Percentiles rank a stretch among this genome's conserved stretches.
These are phyloP conservation scores for Aphidoletes aphidimyza DNA, from an alignment of 2,888 invertebrate genomes.

Conservation along the genomic window DNA sequence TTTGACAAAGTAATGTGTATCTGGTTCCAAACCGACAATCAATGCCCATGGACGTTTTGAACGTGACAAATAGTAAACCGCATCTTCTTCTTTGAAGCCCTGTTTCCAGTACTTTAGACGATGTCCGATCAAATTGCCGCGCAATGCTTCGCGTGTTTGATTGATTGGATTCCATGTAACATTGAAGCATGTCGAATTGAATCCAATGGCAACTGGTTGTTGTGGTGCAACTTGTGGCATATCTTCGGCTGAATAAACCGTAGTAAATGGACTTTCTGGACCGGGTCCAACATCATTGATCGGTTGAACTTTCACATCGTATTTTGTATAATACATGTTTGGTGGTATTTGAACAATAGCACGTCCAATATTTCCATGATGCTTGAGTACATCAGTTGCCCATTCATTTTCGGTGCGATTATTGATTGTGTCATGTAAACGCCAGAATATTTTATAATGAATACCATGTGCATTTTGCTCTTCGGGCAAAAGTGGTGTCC, in stretches of 20 bases:
- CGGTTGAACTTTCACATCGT: constrained; percentile 87
- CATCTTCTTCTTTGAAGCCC: constrained; percentile 77
- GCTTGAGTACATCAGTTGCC: constrained; percentile 73
- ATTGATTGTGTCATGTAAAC: constrained; percentile 70
- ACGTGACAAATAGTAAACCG: constrained; percentile 86
- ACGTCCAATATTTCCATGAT: constrained; percentile 79
- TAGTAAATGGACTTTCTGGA: constrained; percentile 79
- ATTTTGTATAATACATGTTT: constrained; percentile 82
- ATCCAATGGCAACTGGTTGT: constrained; percentile 79
- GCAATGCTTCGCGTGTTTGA: constrained; percentile 82
- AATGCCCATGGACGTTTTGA: constrained; percentile 86
- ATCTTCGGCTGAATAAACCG: constrained; percentile 88
- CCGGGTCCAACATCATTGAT: constrained; percentile 84
- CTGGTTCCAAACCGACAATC: constrained; percentile 91
- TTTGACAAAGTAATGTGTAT: constrained; percentile 93
- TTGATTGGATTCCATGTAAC: constrained; percentile 91
- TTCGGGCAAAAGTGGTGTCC: constrained; percentile 80
- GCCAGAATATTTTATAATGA: constrained; percentile 91
- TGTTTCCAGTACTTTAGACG: constrained; percentile 94
- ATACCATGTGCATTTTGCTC: constrained; percentile 91
- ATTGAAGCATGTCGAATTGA: constrained; percentile 91
- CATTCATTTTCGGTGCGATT: constrained; percentile 75
- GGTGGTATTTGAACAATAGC: constrained; percentile 81
- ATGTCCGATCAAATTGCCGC: constrained; percentile 92
- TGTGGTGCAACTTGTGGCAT: constrained; percentile 93